phyloP scores from a whole-genome alignment of 2,113 vertebrate species.

The Vireo altiloquus region DNA sequence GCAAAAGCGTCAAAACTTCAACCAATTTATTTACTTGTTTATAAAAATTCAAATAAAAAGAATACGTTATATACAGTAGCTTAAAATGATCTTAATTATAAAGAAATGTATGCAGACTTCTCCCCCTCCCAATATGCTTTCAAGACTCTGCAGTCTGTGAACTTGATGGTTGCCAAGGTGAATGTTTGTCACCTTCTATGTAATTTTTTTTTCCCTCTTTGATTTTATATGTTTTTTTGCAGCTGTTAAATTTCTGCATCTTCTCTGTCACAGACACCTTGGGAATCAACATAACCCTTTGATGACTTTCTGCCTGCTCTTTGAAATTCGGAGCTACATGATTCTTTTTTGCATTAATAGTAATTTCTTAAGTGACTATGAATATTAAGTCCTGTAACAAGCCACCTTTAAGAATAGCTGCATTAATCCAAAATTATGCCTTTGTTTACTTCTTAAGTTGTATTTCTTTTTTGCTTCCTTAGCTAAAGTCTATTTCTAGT shows the following conservation, averaged over 20 bases:
- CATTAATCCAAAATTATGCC: background rate
- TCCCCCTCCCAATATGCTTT: background rate
- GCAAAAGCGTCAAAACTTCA: slow-evolving; percentile 15
- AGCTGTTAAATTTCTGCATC: background rate
- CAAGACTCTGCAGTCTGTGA: background rate
- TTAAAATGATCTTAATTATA: background rate
- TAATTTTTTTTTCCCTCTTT: background rate
- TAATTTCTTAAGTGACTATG: background rate
- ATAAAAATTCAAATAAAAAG: slow-evolving; percentile 18
- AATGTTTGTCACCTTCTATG: background rate
- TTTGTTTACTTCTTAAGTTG: background rate
- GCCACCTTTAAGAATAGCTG: background rate
- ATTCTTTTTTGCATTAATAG: background rate
- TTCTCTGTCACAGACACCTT: background rate
- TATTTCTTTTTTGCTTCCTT: background rate
- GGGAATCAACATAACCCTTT: background rate
- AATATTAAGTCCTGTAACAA: background rate
- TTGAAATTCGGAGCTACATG: background rate
- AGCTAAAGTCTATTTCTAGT: background rate
- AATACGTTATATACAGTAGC: background rate
- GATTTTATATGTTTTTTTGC: background rate
- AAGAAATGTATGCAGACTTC: background rate
- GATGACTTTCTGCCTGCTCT: background rate
- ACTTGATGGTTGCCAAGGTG: slow-evolving; percentile 8
- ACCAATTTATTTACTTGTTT: slow-evolving; percentile 27